These are phyloP conservation scores for Philopedon plagiatum DNA, from an alignment of 2,888 invertebrate genomes.

Conservation along the genomic window DNA sequence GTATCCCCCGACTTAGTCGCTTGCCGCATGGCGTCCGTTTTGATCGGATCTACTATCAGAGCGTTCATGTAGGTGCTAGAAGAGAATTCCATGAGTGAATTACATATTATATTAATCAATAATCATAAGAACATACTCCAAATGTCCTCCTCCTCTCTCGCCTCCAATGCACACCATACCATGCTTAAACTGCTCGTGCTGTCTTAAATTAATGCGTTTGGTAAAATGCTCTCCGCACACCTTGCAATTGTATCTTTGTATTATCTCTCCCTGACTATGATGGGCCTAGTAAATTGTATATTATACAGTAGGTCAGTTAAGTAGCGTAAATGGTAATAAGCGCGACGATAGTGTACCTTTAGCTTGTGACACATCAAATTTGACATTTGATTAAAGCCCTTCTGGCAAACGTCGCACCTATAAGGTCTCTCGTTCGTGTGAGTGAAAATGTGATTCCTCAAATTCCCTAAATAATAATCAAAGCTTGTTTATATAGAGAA, in stretches of 20 bases:
- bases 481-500: not conserved
- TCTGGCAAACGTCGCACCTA: constrained; percentile 80
- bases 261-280: constrained; percentile 72
- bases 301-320: too few relatives aligned
- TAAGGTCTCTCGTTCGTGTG: constrained; percentile 86
- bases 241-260: constrained; percentile 71
- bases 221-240: constrained; percentile 72
- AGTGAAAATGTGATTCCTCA: constrained; percentile 83
- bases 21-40: constrained; percentile 79
- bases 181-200: constrained; percentile 74
- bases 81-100: too few relatives aligned
- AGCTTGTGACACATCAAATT: constrained; percentile 85
- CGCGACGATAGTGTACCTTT: too few relatives aligned
- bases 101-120: too few relatives aligned
- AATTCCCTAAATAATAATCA: constrained; percentile 72
- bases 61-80: constrained; percentile 67
- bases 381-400: constrained; percentile 87
- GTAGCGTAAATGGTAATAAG: too few relatives aligned
- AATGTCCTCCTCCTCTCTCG: not conserved
- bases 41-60: constrained; percentile 79
- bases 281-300: constrained; percentile 60
- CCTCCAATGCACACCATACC: constrained; percentile 58
- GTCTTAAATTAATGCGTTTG: constrained; percentile 70
- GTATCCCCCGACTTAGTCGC: constrained; percentile 77
- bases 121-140: not conserved